These are phyloP conservation scores for Lutjanus campechanus DNA, from an alignment of 2,797 vertebrate species.

Conservation along the genomic window DNA sequence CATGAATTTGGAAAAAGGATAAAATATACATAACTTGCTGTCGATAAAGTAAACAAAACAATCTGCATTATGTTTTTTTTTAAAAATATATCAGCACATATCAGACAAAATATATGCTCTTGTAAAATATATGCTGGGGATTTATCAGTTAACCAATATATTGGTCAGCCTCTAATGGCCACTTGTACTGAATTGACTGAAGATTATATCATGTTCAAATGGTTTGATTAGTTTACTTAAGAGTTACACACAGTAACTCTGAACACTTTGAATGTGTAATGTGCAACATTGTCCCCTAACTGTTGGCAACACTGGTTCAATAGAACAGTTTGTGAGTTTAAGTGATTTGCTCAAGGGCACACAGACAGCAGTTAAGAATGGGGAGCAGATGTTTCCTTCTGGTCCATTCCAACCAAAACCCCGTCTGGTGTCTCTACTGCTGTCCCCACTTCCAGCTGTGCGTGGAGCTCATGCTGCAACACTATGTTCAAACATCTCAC, in stretches of 20 bases:
- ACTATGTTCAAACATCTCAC: background rate
- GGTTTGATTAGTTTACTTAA: background rate
- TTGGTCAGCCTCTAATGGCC: too few relatives aligned
- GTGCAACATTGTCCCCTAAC: background rate
- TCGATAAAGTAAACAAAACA: too few relatives aligned
- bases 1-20: too few relatives aligned
- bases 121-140: too few relatives aligned
- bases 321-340: background rate
- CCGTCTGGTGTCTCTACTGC: background rate
- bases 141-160: too few relatives aligned
- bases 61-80: too few relatives aligned
- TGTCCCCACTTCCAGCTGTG: background rate
- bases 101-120: too few relatives aligned
- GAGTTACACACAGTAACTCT: background rate
- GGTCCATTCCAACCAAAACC: background rate
- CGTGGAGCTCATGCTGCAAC: background rate
- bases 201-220: background rate
- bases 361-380: conserved; percentile 6
- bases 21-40: too few relatives aligned
- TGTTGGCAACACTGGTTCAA: background rate
- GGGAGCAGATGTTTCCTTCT: background rate
- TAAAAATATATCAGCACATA: too few relatives aligned
- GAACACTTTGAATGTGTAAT: background rate
- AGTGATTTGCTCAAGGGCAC: background rate
- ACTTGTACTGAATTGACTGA: background rate